Base-by-base conservation (phyloP, 2,797 vertebrate species). In the Typhlichthys eigenmanni region DNA sequence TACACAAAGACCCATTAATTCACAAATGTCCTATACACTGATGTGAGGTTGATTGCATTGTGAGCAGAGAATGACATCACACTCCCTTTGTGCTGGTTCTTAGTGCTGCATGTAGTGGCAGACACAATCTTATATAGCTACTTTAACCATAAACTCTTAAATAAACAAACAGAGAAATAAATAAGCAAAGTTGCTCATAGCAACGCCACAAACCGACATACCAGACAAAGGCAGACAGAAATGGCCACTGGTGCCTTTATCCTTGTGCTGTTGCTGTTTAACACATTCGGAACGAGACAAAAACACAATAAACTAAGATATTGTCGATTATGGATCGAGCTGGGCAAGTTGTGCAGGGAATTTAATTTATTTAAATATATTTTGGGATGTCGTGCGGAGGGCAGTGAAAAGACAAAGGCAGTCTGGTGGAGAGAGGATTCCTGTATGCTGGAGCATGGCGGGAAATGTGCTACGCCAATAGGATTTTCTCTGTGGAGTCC, bases 401-500 rank as follows among this genome's bases (percentile, higher is more conserved):
- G 68, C 81, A 71, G 63, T 63, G 63, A 57, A 75, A 66, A 85
- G 79, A 86, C 85, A 89, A 91, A 82, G 75, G 75, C 72, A 77
- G 77, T 68, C 72, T 78, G 81, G 80, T 84, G 76, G 81, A 82
- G 69, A 69, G 80, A 61, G 72, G 75, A 85, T 74, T 75, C 75
- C 71, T 78, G 56, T 75, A 74, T 75, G 71, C 64, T 53, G 57
- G 80, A 82, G 74, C 85, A 62, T 85, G 85, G 80, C 85, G 86
- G 85, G 84, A 87, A 88, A 90, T 80, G 84, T 72, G 76, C 83
- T 76, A 75, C 82, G 71, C 81, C 80, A 88, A 89, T 82, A 76
- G 90, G 90, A 91, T 92, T 92, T 89, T 87, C 88, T 88, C 78
- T 61, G 76, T 53, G 80, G 84, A 89, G 78, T 88, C 81, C 76